Conservation (phyloP, 1,140 invertebrate genomes). For the Heliconius hermathena region DNA sequence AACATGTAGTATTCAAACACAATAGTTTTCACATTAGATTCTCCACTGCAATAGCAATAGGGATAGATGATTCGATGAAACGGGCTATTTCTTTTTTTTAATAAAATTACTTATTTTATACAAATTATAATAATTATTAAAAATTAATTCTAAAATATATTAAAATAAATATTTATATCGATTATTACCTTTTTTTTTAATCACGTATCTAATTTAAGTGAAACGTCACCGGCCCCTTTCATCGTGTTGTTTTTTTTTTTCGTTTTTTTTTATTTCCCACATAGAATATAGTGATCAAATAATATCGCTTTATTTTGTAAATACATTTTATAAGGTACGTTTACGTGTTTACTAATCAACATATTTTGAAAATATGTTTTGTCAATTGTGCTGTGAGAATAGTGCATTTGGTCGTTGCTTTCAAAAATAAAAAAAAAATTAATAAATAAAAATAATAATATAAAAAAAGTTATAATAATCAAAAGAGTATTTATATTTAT, state of each 20-base stretch:
- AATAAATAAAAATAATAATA: neutral
- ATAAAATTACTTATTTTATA: neutral
- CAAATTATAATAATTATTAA: neutral
- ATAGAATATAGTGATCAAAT: conserved; percentile 57
- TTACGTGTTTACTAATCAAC: conserved; percentile 78
- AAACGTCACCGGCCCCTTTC: conserved; percentile 30
- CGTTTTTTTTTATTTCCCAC: conserved; percentile 50
- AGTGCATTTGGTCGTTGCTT: conserved; percentile 61
- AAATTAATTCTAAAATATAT: neutral
- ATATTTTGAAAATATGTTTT: conserved; percentile 82
- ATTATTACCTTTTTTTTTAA: neutral
- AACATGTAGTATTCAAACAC: conserved; percentile 66
- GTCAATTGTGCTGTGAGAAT: conserved; percentile 79
- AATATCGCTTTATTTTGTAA: conserved; percentile 78
- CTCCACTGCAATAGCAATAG: conserved; percentile 75
- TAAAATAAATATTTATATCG: neutral
- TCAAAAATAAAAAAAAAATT: conserved; percentile 20
- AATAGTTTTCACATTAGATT: conserved; percentile 69
- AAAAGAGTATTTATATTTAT: conserved; percentile 32
- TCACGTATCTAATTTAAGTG: conserved; percentile 12
- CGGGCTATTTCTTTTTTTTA: conserved; percentile 9
- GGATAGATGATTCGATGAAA: conserved; percentile 44
- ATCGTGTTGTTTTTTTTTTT: conserved; percentile 13
- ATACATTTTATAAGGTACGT: conserved; percentile 78
- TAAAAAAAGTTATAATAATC: conserved; percentile 16